Conservation (phyloP, 2,113 vertebrate species). For the Vombatus ursinus region DNA sequence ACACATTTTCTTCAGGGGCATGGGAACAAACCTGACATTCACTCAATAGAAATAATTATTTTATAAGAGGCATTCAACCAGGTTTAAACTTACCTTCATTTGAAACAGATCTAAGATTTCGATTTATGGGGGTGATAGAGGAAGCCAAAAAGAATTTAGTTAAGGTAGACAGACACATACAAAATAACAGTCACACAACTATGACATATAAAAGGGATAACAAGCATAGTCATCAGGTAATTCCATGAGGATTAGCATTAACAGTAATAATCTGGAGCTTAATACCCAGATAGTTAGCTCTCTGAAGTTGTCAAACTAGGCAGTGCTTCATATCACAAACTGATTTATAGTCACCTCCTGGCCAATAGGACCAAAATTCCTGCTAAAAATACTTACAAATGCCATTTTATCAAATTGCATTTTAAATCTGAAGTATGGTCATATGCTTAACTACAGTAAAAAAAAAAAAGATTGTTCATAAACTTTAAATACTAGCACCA, state of each 20-base stretch:
- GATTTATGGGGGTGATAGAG: not conserved
- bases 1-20: not conserved
- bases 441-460: slow-evolving; percentile 44
- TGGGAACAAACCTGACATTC: not conserved
- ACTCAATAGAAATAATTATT: slow-evolving; percentile 47
- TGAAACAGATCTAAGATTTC: slow-evolving; percentile 29
- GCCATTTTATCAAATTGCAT: slow-evolving; percentile 52
- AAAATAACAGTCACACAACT: slow-evolving; percentile 3
- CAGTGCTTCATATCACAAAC: not conserved
- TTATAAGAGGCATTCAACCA: slow-evolving; percentile 2
- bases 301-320: slow-evolving; percentile 25
- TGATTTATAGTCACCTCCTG: slow-evolving; percentile 60
- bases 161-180: slow-evolving; percentile 49
- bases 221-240: slow-evolving; percentile 58
- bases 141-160: slow-evolving; percentile 40
- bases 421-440: slow-evolving; percentile 53
- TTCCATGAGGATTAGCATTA: slow-evolving; percentile 54
- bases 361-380: slow-evolving; percentile 56
- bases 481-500: slow-evolving; percentile 56
- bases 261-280: slow-evolving; percentile 54
- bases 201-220: slow-evolving; percentile 40
- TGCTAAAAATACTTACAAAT: slow-evolving; percentile 61
- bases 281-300: slow-evolving; percentile 56
- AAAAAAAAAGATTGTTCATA: slow-evolving; percentile 35
- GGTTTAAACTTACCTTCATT: slow-evolving; percentile 4